Conservation (phyloP, 2,113 vertebrate genomes). For the Neogale vison region DNA sequence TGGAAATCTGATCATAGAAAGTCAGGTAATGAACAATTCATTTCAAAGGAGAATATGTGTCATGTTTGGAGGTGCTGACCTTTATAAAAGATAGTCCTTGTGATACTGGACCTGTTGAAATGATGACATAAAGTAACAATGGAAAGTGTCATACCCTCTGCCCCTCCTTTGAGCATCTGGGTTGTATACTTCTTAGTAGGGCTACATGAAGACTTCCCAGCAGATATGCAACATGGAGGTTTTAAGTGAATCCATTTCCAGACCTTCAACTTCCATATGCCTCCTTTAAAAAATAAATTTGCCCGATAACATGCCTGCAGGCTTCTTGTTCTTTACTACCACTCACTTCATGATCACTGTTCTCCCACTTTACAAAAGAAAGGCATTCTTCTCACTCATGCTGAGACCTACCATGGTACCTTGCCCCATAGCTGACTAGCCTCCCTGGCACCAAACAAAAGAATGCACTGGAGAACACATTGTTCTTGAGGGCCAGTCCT, state of each 20-base stretch:
- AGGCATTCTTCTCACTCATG: not conserved
- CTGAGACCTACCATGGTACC: rapidly evolving
- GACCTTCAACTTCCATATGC: not conserved
- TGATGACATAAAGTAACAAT: not conserved
- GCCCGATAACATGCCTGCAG: not conserved
- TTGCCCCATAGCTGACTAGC: not conserved
- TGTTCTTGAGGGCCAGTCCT: not conserved
- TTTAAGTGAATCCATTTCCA: not conserved
- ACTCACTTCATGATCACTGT: not conserved
- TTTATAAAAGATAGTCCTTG: not conserved
- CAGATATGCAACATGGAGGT: not conserved
- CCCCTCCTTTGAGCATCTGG: not conserved
- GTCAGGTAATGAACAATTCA: not conserved
- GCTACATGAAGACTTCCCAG: not conserved
- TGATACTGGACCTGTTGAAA: not conserved
- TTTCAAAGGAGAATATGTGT: not conserved
- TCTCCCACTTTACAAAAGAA: not conserved
- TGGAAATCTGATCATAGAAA: not conserved
- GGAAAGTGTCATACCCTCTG: not conserved
- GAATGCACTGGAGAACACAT: not conserved
- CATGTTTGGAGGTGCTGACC: not conserved
- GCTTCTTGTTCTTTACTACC: not conserved
- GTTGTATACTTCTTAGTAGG: not conserved
- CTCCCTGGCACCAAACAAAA: not conserved
- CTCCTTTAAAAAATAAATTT: not conserved